Percentiles rank a stretch among this genome's conserved stretches.
Evolutionary conservation across 2,888 invertebrate genomes (phyloP).

Genomic region (Timema podura): DNA sequence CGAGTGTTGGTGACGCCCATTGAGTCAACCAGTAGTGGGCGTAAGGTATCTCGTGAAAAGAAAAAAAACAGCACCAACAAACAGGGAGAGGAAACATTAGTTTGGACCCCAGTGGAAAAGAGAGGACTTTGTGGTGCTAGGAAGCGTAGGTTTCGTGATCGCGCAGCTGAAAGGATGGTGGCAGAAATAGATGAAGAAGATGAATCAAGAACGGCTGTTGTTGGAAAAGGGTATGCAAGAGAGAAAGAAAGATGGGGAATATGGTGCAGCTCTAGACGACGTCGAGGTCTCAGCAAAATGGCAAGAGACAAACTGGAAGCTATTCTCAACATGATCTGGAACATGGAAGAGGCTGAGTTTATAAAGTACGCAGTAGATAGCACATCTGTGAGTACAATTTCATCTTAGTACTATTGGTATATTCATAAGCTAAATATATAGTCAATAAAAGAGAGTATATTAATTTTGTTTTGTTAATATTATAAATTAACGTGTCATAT

Average conservation of each 20-base stretch:
- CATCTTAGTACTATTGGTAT: conserved; percentile 12
- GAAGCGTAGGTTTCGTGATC: too few relatives aligned
- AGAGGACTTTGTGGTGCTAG: too few relatives aligned
- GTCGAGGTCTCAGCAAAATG: conserved; percentile 37
- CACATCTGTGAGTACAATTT: conserved; percentile 14
- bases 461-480: conserved; percentile 22
- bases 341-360: conserved; percentile 38
- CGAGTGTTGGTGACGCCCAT: too few relatives aligned
- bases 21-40: too few relatives aligned
- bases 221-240: conserved; percentile 29
- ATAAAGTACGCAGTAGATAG: conserved; percentile 36
- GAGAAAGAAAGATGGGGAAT: conserved; percentile 39
- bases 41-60: too few relatives aligned
- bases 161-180: conserved; percentile 23
- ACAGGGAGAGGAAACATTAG: too few relatives aligned
- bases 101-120: too few relatives aligned
- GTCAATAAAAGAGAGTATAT: not conserved
- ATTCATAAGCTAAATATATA: not conserved
- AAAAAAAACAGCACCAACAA: too few relatives aligned
- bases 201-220: conserved; percentile 28
- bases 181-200: not conserved
- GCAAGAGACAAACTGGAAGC: conserved; percentile 38
- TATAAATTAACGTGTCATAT: too few relatives aligned
- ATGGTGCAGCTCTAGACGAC: conserved; percentile 40
- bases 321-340: conserved; percentile 40